Evolutionary conservation across 1,140 invertebrate genomes (phyloP).

Genomic region (Brachionus angularis): DNA sequence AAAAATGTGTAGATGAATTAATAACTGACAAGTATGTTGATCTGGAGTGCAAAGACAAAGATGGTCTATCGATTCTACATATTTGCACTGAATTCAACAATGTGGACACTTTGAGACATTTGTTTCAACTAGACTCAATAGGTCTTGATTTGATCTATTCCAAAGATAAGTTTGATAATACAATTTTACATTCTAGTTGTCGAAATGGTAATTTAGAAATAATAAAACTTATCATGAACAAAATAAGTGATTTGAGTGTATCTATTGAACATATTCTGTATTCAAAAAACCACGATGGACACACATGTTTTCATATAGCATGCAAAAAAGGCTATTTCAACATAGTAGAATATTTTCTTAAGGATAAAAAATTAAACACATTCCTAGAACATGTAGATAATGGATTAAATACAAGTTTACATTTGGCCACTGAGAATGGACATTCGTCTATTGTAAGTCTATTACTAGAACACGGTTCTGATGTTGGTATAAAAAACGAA

Average conservation of each 20-base stretch:
- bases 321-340: conserved; percentile 32
- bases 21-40: conserved; percentile 14
- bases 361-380: conserved; percentile 19
- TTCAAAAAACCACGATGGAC: conserved; percentile 17
- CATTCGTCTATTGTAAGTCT: conserved; percentile 23
- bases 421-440: conserved; percentile 38
- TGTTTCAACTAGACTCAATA: conserved; percentile 21
- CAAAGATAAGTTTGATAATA: conserved; percentile 29
- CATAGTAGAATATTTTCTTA: conserved; percentile 41
- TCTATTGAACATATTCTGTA: conserved; percentile 11
- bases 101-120: background rate
- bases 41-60: conserved; percentile 7
- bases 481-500: conserved; percentile 18
- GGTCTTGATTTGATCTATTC: background rate
- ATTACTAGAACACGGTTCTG: conserved; percentile 22
- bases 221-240: conserved; percentile 20
- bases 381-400: conserved; percentile 34
- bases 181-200: conserved; percentile 38
- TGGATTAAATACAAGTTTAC: conserved; percentile 35
- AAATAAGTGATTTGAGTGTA: conserved; percentile 18
- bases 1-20: conserved; percentile 5
- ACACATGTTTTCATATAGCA: conserved; percentile 38
- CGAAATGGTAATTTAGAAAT: conserved; percentile 24
- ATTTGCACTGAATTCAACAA: conserved; percentile 23
- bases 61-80: conserved; percentile 23